Evolutionary conservation across 2,888 invertebrate genomes (phyloP), one percentile per base, ranked within the genome.

Genomic region (Rhamnusium bicolor): DNA sequence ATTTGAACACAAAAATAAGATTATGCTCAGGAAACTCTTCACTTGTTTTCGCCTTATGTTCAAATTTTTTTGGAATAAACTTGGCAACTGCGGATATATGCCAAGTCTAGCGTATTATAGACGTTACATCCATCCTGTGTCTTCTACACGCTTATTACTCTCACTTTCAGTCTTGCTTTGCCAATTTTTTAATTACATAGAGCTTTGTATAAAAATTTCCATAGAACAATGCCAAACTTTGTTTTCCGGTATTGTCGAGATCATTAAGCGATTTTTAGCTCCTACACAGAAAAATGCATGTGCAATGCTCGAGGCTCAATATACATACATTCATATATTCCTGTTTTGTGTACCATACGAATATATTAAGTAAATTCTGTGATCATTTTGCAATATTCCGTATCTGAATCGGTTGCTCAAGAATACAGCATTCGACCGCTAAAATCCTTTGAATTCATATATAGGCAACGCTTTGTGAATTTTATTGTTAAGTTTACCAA

Each of bases 401-500:
- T 32, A 47, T 53, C 53, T 51, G 53, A 65, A 46, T 40, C 21
- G 32, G 53, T 24, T 51, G 54, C 32, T 51, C 51, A 47, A 47
- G 47, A 47, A 1, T 29, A 12, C 24, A 18, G 62, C 21, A 18
- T 12, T 63, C 27, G 53, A 19, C 14, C 65, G 65, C 67, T 56
- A 12, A 14, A 46, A 21, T 54, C 67, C 67, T 67, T 67, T 67
- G 67, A 73, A 72, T 56, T 69, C 82, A 67, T 82, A 81, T 82
- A 82, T 81, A 82, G 82, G 69, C 79, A 81, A 77, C 75, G 73
- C 76, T 77, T 80, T 82, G 81, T 80, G 77, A 71, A 72, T 79
- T 80, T 82, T 81, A 81, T 81, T 80, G 81, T 81, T 79, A 78
- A 79, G 70, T 80, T 81, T 69, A 69, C 82, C 82, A 82, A 82